Conservation (phyloP, 1,140 invertebrate species). For the Potamilus streckersoni region DNA sequence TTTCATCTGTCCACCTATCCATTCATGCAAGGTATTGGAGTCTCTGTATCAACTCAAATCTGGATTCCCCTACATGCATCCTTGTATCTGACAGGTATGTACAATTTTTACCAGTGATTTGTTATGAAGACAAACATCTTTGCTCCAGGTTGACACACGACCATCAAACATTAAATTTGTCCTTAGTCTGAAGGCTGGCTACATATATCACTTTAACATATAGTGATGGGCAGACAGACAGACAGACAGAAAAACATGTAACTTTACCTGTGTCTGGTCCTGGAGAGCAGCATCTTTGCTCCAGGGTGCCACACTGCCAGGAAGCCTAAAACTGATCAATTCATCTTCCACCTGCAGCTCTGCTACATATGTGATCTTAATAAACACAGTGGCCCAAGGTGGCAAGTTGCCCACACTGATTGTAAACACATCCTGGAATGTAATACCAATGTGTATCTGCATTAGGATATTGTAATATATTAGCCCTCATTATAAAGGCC, state of each 20-base stretch:
- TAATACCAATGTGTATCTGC: background rate
- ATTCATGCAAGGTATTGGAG: too few relatives aligned
- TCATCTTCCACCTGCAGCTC: conserved; percentile 69
- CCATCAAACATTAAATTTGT: conserved; percentile 66
- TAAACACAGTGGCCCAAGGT: conserved; percentile 63
- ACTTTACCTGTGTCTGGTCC: conserved; percentile 54
- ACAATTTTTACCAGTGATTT: conserved; percentile 49
- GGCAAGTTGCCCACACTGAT: conserved; percentile 70
- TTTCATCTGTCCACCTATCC: too few relatives aligned
- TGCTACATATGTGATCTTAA: conserved; percentile 70
- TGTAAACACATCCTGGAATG: conserved; percentile 65
- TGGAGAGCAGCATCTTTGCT: conserved; percentile 48
- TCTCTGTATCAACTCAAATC: too few relatives aligned
- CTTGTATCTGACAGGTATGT: too few relatives aligned
- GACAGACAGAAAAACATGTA: too few relatives aligned
- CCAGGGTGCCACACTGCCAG: conserved; percentile 66
- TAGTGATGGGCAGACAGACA: conserved; percentile 8
- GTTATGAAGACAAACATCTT: conserved; percentile 42
- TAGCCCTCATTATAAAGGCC: too few relatives aligned
- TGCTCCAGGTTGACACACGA: conserved; percentile 65
- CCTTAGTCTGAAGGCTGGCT: conserved; percentile 68
- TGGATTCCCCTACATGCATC: too few relatives aligned
- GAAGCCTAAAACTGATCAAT: conserved; percentile 66
- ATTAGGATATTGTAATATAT: background rate
- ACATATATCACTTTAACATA: conserved; percentile 71